Percentiles rank a stretch among this genome's conserved stretches.
Evolutionary conservation across 1,140 invertebrate genomes (phyloP).

Genomic region (Parasteatoda tepidariorum): DNA sequence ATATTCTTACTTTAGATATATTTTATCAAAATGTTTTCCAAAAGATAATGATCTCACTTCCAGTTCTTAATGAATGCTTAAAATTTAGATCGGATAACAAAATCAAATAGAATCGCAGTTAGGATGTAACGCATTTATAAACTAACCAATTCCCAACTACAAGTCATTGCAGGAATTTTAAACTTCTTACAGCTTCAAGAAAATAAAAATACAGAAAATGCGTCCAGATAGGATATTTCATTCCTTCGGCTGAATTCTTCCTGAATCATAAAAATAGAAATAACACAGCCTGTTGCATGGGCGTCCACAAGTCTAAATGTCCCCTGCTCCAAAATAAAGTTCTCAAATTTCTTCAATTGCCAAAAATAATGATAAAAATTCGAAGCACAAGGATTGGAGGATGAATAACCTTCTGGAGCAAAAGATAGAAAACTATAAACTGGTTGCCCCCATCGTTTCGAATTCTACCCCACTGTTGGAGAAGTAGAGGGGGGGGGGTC

Average conservation of each 20-base stretch:
- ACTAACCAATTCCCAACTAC: too few relatives aligned
- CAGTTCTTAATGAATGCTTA: too few relatives aligned
- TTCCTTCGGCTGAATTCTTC: neutral
- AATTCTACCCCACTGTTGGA: constrained; percentile 10
- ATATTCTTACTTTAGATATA: too few relatives aligned
- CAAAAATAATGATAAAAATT: constrained; percentile 29
- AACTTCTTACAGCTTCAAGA: too few relatives aligned
- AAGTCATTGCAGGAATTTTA: too few relatives aligned
- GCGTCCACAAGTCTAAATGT: constrained; percentile 32
- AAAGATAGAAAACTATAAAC: constrained; percentile 37
- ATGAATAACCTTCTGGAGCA: neutral
- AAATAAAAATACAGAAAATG: too few relatives aligned
- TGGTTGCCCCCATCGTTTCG: neutral
- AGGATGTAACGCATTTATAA: too few relatives aligned
- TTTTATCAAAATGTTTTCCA: too few relatives aligned
- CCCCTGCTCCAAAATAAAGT: constrained; percentile 28
- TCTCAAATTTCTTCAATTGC: constrained; percentile 49
- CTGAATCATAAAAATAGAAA: neutral
- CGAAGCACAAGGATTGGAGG: neutral
- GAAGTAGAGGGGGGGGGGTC: constrained; percentile 7
- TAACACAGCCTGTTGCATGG: constrained; percentile 17
- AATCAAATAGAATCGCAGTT: too few relatives aligned
- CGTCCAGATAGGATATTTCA: too few relatives aligned
- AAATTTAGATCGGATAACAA: too few relatives aligned
- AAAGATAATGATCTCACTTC: too few relatives aligned